Conservation (phyloP, 2,113 vertebrate species). For the Okapia johnstoni region DNA sequence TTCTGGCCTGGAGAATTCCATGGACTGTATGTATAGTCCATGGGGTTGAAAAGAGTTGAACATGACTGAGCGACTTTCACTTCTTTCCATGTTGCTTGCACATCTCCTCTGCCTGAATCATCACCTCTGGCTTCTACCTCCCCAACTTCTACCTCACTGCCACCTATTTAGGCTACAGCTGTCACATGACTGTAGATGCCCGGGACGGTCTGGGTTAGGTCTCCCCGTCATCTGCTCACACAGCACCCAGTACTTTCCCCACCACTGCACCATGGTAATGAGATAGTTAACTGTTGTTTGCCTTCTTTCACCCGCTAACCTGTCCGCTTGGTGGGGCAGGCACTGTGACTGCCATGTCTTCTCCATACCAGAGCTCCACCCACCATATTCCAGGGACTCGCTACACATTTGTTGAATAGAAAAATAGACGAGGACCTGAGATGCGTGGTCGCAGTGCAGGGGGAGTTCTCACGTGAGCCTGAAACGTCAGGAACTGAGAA, state of each 20-base stretch:
- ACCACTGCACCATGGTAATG: no score
- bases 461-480: background rate
- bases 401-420: background rate
- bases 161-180: background rate
- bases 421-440: background rate
- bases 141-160: background rate
- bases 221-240: background rate
- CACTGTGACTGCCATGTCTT: background rate
- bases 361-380: background rate
- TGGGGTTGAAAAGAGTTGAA: background rate
- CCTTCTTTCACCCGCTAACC: background rate
- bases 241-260: no score
- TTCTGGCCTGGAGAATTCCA: background rate
- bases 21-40: background rate
- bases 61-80: background rate
- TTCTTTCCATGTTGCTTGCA: fast-evolving
- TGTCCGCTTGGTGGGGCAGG: background rate
- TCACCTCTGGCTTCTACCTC: background rate
- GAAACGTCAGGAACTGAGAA: background rate
- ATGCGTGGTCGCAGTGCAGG: background rate
- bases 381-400: background rate
- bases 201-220: background rate
- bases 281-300: background rate
- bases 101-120: fast-evolving
- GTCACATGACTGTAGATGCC: background rate